A percentile compares a stretch with the other conserved stretches of the same genome.
Evolutionary conservation across 2,797 vertebrate genomes (phyloP).

Genomic region (Acestrorhynchus altus): DNA sequence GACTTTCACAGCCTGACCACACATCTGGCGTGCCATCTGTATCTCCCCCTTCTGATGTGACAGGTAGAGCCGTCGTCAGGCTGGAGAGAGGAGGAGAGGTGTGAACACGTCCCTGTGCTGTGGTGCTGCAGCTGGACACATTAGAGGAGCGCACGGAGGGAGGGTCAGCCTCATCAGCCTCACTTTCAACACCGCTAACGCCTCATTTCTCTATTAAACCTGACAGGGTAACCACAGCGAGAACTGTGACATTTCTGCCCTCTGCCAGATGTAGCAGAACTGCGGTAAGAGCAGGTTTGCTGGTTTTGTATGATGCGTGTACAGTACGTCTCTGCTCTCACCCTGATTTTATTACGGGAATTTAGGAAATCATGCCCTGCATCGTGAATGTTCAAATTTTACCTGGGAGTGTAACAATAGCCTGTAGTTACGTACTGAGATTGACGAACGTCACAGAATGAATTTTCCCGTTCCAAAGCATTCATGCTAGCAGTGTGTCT

Average conservation of each 20-base stretch:
- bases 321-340: neutral
- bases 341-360: too few species aligned
- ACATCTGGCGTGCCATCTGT: slow-evolving; percentile 84
- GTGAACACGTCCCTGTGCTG: slow-evolving; percentile 77
- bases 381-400: neutral
- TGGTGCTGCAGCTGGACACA: slow-evolving; percentile 77
- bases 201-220: slow-evolving; percentile 29
- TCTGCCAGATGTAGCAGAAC: neutral
- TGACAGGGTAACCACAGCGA: neutral
- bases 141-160: slow-evolving; percentile 65
- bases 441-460: too few species aligned
- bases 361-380: neutral
- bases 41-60: slow-evolving; percentile 75
- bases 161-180: slow-evolving; percentile 51
- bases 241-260: neutral
- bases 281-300: neutral
- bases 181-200: slow-evolving; percentile 8
- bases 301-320: neutral
- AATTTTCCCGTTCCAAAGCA: too few species aligned
- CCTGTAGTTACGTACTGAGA: too few species aligned
- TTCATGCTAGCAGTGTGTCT: too few species aligned
- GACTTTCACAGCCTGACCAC: slow-evolving; percentile 74
- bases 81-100: slow-evolving; percentile 71
- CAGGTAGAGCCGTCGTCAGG: slow-evolving; percentile 78
- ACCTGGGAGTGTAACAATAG: too few species aligned